Conservation (phyloP, 1,140 invertebrate species). For the Drosophila paulistorum region DNA sequence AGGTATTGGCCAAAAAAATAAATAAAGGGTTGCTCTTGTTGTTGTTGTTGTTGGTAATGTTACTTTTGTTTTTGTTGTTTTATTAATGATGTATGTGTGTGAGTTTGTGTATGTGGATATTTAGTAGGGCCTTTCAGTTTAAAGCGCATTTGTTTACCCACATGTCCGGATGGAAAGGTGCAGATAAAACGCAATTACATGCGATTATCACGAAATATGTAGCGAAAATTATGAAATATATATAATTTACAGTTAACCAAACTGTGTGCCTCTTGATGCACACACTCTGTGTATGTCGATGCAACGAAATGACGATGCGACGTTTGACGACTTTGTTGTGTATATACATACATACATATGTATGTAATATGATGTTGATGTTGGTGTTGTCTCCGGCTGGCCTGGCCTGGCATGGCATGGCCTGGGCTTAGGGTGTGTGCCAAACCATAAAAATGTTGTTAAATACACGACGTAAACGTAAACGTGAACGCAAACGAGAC, state of each 20-base stretch:
- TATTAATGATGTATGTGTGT: too few species aligned
- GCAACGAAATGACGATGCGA: constrained; percentile 2
- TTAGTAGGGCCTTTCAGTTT: constrained; percentile 16
- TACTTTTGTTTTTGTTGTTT: neutral
- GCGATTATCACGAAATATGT: constrained; percentile 82
- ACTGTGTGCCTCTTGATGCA: constrained; percentile 10
- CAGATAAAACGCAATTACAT: constrained; percentile 83
- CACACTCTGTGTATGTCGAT: neutral
- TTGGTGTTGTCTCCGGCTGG: constrained; percentile 22
- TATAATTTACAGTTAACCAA: constrained; percentile 82
- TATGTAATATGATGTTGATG: too few species aligned
- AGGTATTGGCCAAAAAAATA: neutral
- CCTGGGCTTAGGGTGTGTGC: constrained; percentile 77
- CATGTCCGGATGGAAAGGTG: constrained; percentile 82
- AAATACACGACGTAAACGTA: constrained; percentile 57
- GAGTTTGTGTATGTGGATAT: constrained; percentile 25
- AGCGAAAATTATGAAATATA: constrained; percentile 82
- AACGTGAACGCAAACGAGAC: constrained; percentile 15
- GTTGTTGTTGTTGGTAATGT: constrained; percentile 21
- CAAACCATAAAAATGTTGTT: constrained; percentile 83
- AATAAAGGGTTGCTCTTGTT: constrained; percentile 39
- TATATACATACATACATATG: neutral
- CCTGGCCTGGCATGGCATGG: constrained; percentile 20
- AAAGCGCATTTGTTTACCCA: constrained; percentile 70
- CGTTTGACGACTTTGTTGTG: constrained; percentile 13